Conservation (phyloP, 2,113 vertebrate genomes). For the Elephantulus edwardii region DNA sequence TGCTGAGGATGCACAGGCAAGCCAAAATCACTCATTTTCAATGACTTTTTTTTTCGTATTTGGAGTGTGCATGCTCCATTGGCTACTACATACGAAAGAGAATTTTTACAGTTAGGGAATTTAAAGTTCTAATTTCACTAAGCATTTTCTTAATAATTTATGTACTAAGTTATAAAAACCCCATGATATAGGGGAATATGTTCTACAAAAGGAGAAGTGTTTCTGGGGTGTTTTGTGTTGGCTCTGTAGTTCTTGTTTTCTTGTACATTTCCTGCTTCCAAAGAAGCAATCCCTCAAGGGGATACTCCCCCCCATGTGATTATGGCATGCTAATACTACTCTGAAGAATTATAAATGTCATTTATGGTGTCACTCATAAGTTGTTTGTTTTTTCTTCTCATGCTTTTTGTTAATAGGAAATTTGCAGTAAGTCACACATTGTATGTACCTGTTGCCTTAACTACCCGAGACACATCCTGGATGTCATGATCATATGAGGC, state of each 20-base stretch:
- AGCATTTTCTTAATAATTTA: background rate
- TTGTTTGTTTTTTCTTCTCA: background rate
- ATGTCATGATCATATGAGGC: background rate
- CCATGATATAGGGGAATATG: background rate
- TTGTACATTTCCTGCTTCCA: background rate
- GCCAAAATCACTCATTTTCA: background rate
- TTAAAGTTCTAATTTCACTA: background rate
- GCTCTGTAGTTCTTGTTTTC: background rate
- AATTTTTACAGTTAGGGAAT: background rate
- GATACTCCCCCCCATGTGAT: background rate
- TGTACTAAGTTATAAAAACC: background rate
- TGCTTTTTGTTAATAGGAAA: background rate
- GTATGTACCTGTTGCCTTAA: background rate
- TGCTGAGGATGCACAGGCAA: background rate
- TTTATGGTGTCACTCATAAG: background rate
- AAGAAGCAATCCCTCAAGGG: background rate
- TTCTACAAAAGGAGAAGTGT: background rate
- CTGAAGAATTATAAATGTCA: background rate
- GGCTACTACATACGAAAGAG: slow-evolving; percentile 7
- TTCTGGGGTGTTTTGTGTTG: background rate
- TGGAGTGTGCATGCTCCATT: background rate
- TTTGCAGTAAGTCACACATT: background rate
- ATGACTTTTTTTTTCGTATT: background rate
- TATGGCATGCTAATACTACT: background rate
- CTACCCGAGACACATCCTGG: background rate